These are phyloP conservation scores for Tenthredo notha DNA, from an alignment of 2,888 invertebrate species.

Conservation along the genomic window DNA sequence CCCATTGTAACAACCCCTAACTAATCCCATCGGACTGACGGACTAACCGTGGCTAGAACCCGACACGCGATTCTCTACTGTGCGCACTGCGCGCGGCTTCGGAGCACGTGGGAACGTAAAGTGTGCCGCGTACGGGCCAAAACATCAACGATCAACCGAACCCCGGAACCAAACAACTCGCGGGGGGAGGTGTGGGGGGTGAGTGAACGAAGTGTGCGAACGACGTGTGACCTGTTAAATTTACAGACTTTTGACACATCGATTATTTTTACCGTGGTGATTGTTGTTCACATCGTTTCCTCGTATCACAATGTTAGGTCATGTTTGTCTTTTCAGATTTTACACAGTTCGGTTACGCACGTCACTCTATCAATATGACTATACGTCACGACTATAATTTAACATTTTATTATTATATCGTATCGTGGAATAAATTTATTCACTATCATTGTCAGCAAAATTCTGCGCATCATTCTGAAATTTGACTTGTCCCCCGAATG, in stretches of 20 bases:
- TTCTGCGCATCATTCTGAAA: background rate
- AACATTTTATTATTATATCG: background rate
- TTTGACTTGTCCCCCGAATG: background rate
- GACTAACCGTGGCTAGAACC: conserved; percentile 52
- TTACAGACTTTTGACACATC: conserved; percentile 27
- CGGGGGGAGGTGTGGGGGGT: background rate
- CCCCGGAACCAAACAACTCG: conserved; percentile 57
- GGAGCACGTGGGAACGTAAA: conserved; percentile 75
- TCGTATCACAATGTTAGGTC: background rate
- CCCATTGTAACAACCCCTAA: conserved; percentile 70
- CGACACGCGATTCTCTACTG: conserved; percentile 45
- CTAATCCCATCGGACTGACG: conserved; percentile 74
- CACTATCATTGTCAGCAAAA: background rate
- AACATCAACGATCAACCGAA: conserved; percentile 69
- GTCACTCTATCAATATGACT: background rate
- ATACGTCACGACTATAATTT: background rate
- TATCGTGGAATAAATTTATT: background rate
- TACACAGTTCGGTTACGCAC: background rate
- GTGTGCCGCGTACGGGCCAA: conserved; percentile 70
- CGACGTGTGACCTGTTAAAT: conserved; percentile 46
- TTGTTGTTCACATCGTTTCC: conserved; percentile 15
- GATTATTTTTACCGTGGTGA: conserved; percentile 4
- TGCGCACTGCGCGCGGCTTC: conserved; percentile 58
- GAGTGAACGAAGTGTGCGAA: conserved; percentile 42
- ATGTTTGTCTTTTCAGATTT: background rate